Evolutionary conservation across 2,888 invertebrate species (phyloP), one percentile per base, ranked within the genome.

Genomic region (Vanessa cardui): DNA sequence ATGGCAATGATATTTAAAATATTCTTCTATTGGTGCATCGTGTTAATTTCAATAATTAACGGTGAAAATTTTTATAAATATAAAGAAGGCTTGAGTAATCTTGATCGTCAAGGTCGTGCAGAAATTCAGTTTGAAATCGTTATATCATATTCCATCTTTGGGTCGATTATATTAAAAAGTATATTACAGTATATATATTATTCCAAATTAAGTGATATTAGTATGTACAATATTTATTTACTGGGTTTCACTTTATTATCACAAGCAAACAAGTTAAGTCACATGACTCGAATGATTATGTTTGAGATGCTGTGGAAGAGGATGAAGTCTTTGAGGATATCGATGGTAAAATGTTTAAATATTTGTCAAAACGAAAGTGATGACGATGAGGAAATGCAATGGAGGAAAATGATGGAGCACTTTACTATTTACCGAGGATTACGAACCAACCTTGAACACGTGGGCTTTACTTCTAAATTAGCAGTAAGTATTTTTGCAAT

Each of bases 11-110:
- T 12, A 39, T 16, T 16, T 21, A 15, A 31, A 31, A 26, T 33
- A 0, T 12, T 33, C 5, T n/a, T 31, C 6, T 54, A 54, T 21
- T 1, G 15, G 9, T 15, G 16, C 16, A 6, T 16, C 0, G 5
- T n/a, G 12, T 16, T 50, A 7, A 18, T 12, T 59, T 59, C 33
- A 15, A 20, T 39, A 16, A 4, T 20, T 16, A 33, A 45, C 39
- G n/a, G 31, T 26, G 21, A 61, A 49, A 26, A 50, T 54, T 54
- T 54, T 54, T 31, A 54, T 54, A n/a, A 26, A 26, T 31, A 54
- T 54, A 16, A 16, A n/a, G n/a, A 54, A 54, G 33, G 33, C 15
- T 9, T 54, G 8, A 31, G 15, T 5, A 16, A 31, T 26, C 7
- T 26, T 26, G 54, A 54, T 54, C 31, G 15, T 9, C 16, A 31